Evolutionary conservation across 2,888 invertebrate genomes (phyloP).

Genomic region (Chaetogeoica ovagalla): DNA sequence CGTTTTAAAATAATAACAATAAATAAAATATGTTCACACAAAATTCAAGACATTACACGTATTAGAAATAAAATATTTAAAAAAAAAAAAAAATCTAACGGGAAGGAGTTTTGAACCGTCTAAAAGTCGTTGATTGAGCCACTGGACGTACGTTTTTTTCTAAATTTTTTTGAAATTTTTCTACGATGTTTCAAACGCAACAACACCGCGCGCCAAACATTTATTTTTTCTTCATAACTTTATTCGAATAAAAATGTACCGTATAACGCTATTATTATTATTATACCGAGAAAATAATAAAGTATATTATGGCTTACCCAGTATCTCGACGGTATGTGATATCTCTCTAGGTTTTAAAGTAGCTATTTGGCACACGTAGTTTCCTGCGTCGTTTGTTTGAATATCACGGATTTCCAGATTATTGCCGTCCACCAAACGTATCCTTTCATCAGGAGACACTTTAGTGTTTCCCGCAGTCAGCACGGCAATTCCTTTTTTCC

Average conservation of each 20-base stretch:
- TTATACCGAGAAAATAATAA: not conserved
- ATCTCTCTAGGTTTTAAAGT: constrained; percentile 69
- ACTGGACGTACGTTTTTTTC: too few species aligned
- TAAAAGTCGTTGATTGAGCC: too few species aligned
- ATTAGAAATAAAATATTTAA: too few species aligned
- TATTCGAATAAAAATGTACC: not conserved
- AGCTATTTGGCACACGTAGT: constrained; percentile 71
- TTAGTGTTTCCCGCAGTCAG: constrained; percentile 68
- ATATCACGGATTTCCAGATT: constrained; percentile 69
- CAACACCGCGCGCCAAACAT: too few species aligned
- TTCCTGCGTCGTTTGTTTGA: constrained; percentile 69
- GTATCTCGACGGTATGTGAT: constrained; percentile 69
- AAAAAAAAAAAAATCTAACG: too few species aligned
- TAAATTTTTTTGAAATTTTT: too few species aligned
- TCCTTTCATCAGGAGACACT: constrained; percentile 68
- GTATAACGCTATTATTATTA: not conserved
- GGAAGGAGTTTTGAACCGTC: too few species aligned
- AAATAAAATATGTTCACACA: too few species aligned
- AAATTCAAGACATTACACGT: too few species aligned
- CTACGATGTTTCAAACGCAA: too few species aligned
- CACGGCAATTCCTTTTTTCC: constrained; percentile 71
- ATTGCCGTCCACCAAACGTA: constrained; percentile 67
- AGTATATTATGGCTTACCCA: constrained; percentile 63
- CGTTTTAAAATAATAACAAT: too few species aligned
- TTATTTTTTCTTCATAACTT: too few species aligned